Evolutionary conservation across 2,113 vertebrate species (phyloP), one percentile per base, ranked within the genome.

Genomic region (Lontra canadensis): DNA sequence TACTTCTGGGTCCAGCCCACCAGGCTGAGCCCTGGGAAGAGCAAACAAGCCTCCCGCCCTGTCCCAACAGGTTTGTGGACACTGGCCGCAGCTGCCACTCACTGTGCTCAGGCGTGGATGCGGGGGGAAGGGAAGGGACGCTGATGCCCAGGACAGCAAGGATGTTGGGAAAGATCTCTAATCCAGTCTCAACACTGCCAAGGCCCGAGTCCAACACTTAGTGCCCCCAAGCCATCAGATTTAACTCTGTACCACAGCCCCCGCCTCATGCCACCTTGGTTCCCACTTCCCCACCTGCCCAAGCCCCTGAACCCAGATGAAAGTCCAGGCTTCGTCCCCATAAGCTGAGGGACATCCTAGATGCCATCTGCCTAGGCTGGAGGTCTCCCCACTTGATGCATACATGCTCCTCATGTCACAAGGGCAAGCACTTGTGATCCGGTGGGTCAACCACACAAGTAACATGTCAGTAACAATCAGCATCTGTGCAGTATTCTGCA

Each of bases 21-120:
- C 96, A 98, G 67, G 96, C 93, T 95, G 57, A 97, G 94, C 81
- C 86, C 97, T 98, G 98, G 98, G 98, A 98, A 98, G 98, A 98
- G 88, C 98, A 98, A 98, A 98, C 98, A 98, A 94, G 83, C 85
- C 47, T 76, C 90, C 80, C 31, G 94, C 94, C 55, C 71, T 93
- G 96, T 96, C 88, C 93, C 87, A 86, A 49, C 96, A 97, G 97
- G 96, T 98, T 97, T 97, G 95, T 93, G 96, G 97, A 95, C 81
- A 82, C 86, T 86, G 1, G 1, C 57, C 83, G 3, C 0, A 17
- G 71, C 96, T 98, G 98, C 88, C 98, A 97, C 67, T 98, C 97
- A 97, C 55, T 57, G 44, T 23, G 15, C 74, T 18, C 63, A 88
- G 90, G 93, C 36, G 42, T 39, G 47, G 82, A 84, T 21, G 0